Base-by-base conservation (phyloP, 2,797 vertebrate genomes). In the Acanthurus tractus region DNA sequence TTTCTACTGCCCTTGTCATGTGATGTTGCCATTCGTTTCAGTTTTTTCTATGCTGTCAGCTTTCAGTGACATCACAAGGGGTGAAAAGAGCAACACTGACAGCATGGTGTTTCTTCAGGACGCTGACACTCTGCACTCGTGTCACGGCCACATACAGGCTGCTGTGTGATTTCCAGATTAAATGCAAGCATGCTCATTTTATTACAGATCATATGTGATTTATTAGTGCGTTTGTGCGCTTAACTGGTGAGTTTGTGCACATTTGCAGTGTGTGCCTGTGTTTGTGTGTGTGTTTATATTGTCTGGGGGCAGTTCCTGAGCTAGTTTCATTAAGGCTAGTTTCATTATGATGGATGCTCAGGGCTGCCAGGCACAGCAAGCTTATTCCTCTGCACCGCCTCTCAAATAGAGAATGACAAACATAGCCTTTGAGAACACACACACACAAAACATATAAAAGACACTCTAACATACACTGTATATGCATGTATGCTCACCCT, bases 281-380 rank as follows among this genome's bases (percentile, higher is more conserved):
- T 75, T 49, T 42, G 13, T 57, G 42, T 44, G 54, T 64, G 65
- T 49, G 59, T 68, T 25, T 62, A 45, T 75, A 54, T 34, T 79
- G 63, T 73, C 72, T 83, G 45, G 64, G 42, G 84, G 82, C 87
- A 86, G 63, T 71, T 82, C 45, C 76, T 79, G 69, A 70, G 85
- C 84, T 84, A 86, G 76, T 93, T 93, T 93, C 84, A 90, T 92
- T 94, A 88, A 85, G 87, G 80, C 81, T 91, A 72, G 89, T 89
- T 94, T 93, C 89, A 93, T 91, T 92, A 87, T 90, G 88, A 92
- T 88, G 81, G 84, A 94, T 93, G 90, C 86, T 85, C 74, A 79
- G 73, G 76, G 88, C 84, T 87, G 75, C 80, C 74, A 81, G 87
- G 66, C 84, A 88, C 69, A 79, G 76, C 69, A 59, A 76, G 83